Conservation (phyloP, 2,888 invertebrate species). For the Drosophila austrosaltans region DNA sequence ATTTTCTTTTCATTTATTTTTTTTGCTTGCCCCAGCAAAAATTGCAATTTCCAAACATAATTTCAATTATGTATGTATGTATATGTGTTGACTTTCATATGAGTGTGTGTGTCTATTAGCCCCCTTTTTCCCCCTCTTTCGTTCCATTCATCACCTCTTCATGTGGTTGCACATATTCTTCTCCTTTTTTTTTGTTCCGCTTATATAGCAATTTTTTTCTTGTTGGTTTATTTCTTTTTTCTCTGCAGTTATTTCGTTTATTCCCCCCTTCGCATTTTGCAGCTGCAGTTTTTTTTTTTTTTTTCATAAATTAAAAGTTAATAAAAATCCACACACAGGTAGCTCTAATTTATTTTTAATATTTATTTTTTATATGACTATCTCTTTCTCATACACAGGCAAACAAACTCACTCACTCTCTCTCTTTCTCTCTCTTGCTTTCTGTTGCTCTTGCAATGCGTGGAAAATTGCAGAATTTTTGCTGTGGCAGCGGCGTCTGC, state of each 20-base stretch:
- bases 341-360: constrained; percentile 77
- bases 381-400: neutral
- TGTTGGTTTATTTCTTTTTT: constrained; percentile 26
- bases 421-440: neutral
- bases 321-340: constrained; percentile 66
- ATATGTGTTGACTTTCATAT: constrained; percentile 26
- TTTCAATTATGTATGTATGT: constrained; percentile 43
- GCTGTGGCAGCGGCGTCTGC: constrained; percentile 35
- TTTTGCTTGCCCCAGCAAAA: constrained; percentile 50
- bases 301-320: constrained; percentile 73
- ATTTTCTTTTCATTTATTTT: constrained; percentile 22
- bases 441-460: constrained; percentile 46
- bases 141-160: neutral
- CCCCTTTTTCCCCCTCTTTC: constrained; percentile 15
- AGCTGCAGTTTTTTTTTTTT: constrained; percentile 43
- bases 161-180: constrained; percentile 22
- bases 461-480: constrained; percentile 57
- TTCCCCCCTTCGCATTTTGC: constrained; percentile 35
- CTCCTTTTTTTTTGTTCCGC: constrained; percentile 7
- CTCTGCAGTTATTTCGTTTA: constrained; percentile 34
- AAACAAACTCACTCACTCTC: neutral
- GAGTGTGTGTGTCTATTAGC: constrained; percentile 23
- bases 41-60: constrained; percentile 52
- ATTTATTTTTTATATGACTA: constrained; percentile 65
- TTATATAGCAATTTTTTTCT: constrained; percentile 30